These are phyloP conservation scores for Apotomis capreana DNA, from an alignment of 2,888 invertebrate genomes.

Conservation along the genomic window DNA sequence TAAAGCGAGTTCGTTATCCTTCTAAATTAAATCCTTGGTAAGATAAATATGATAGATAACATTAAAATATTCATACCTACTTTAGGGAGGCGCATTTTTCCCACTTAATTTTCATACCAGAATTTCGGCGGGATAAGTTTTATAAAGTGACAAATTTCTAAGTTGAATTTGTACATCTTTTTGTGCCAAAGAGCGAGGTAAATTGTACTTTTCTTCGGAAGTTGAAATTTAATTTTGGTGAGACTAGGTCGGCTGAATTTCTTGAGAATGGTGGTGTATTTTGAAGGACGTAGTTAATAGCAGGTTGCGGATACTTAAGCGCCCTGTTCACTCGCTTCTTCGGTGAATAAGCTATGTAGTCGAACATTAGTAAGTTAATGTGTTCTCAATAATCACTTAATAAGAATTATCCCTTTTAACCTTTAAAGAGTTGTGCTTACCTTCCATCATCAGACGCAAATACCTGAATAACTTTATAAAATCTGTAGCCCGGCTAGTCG, in stretches of 20 bases:
- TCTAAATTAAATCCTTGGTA: slow-evolving; percentile 53
- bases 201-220: slow-evolving; percentile 30
- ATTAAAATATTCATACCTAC: slow-evolving; percentile 53
- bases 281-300: too few relatives aligned
- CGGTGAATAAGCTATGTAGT: too few relatives aligned
- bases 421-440: too few relatives aligned
- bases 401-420: too few relatives aligned
- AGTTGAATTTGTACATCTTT: slow-evolving; percentile 32
- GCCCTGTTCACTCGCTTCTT: too few relatives aligned
- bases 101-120: slow-evolving; percentile 44
- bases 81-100: slow-evolving; percentile 45
- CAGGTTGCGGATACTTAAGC: too few relatives aligned
- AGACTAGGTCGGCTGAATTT: not conserved
- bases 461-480: too few relatives aligned
- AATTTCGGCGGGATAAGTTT: slow-evolving; percentile 40
- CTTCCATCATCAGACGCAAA: too few relatives aligned
- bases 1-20: slow-evolving; percentile 48
- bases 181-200: slow-evolving; percentile 6
- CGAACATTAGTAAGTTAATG: too few relatives aligned
- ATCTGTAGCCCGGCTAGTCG: too few relatives aligned
- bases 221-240: slow-evolving; percentile 23
- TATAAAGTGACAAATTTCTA: slow-evolving; percentile 40
- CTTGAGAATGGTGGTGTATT: not conserved
- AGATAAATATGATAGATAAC: slow-evolving; percentile 52
- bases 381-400: too few relatives aligned